Evolutionary conservation across 2,113 vertebrate genomes (phyloP).

Genomic region (Centropus bengalensis): DNA sequence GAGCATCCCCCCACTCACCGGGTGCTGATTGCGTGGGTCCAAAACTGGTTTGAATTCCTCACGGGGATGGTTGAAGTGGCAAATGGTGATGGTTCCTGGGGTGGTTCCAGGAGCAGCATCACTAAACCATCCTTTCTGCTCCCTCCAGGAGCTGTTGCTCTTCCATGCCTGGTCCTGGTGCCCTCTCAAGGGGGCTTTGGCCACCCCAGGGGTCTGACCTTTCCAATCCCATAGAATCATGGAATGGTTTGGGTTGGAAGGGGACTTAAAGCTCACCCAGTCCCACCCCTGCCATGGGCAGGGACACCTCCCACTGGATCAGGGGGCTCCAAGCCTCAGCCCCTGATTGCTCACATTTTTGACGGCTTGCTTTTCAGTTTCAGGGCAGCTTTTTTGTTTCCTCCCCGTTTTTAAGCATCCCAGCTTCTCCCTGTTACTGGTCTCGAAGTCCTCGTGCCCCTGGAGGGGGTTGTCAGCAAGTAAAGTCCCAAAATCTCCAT

Average conservation of each 20-base stretch:
- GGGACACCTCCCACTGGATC: no score
- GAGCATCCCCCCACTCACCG: rapidly evolving
- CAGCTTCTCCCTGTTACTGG: rapidly evolving
- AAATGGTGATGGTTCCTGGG: not conserved
- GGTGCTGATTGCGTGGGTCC: rapidly evolving
- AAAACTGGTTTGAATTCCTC: not conserved
- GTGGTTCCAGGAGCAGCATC: not conserved
- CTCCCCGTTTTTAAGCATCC: not conserved
- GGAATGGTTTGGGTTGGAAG: no score
- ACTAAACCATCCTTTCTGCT: not conserved
- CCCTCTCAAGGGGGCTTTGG: not conserved
- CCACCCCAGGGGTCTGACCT: rapidly evolving
- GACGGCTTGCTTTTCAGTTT: not conserved
- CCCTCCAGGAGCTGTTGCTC: not conserved
- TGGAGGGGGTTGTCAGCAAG: rapidly evolving
- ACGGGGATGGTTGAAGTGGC: rapidly evolving
- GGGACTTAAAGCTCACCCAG: no score
- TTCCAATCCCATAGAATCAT: not conserved
- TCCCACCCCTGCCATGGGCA: no score
- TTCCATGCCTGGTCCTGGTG: not conserved
- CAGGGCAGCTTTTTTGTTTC: not conserved
- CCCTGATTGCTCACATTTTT: conserved; percentile 1
- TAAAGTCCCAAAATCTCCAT: not conserved
- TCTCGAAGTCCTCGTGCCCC: rapidly evolving
- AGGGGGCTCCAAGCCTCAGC: no score